A percentile compares a stretch with the other conserved stretches of the same genome.
These are phyloP conservation scores for Pachypeltis micranthus DNA, from an alignment of 1,140 invertebrate genomes.

Conservation along the genomic window DNA sequence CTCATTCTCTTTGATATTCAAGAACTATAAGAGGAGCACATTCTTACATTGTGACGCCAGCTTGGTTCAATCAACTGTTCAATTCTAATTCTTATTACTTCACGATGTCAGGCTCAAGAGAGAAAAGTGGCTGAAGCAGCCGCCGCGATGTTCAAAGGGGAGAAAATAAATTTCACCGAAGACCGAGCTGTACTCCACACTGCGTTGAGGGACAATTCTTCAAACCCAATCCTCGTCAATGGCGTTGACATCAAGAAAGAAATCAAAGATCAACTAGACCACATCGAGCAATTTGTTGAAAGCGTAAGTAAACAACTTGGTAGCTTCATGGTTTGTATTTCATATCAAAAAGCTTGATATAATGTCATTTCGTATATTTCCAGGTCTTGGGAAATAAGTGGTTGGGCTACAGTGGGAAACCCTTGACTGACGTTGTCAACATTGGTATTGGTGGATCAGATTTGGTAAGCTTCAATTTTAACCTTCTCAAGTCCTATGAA, in stretches of 20 bases:
- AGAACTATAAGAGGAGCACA: too few relatives aligned
- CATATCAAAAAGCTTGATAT: background rate
- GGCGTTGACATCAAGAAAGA: constrained; percentile 89
- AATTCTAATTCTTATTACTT: background rate
- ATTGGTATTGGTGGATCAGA: constrained; percentile 99
- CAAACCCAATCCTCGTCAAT: constrained; percentile 67
- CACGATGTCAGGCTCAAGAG: constrained; percentile 51
- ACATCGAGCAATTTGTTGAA: constrained; percentile 89
- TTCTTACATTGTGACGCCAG: background rate
- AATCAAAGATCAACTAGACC: constrained; percentile 79
- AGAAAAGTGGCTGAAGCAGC: constrained; percentile 74
- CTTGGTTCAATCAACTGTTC: background rate
- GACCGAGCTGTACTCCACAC: constrained; percentile 88
- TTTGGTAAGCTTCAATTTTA: constrained; percentile 49
- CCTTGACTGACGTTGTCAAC: constrained; percentile 96
- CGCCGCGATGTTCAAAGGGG: constrained; percentile 85
- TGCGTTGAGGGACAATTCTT: constrained; percentile 78
- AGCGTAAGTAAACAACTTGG: constrained; percentile 39
- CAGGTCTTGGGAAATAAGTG: constrained; percentile 56
- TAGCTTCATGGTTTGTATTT: background rate
- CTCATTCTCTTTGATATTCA: too few relatives aligned
- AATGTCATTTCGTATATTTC: constrained; percentile 16
- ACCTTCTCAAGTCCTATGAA: too few relatives aligned
- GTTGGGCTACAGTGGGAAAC: constrained; percentile 85
- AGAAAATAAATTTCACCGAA: constrained; percentile 98